Evolutionary conservation across 1,140 invertebrate species (phyloP), one percentile per base, ranked within the genome.

Genomic region (Zaprionus davidi): DNA sequence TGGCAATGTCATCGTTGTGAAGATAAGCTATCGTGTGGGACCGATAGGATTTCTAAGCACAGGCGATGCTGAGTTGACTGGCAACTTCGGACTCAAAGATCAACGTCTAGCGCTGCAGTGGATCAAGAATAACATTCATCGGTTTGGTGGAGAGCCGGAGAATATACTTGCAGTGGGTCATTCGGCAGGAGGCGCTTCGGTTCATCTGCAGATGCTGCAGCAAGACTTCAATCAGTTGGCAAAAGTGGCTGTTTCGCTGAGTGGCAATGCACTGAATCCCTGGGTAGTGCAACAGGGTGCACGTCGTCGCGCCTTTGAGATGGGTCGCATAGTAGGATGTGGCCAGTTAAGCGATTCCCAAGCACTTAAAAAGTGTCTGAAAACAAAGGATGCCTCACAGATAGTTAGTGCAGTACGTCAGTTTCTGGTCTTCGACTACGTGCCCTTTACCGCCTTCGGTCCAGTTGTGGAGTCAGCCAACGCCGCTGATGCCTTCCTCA

Each of bases 41-140:
- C 93, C 94, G 7, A 76, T 95, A 20, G 95, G 95, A 26, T 95
- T 95, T 84, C 81, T 95, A 0, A 94, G 94, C 59, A 94, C 94
- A 0, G 94, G 93, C 7, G 94, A 95, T 71, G 85, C 93, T 1
- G 86, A 91, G 3, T 87, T 93, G 2, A 93, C 94, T 2, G 95
- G 95, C 2, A 96, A 96, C 90, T 93, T 93, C 36, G 95, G 95
- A 0, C 75, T 96, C 5, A 95, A 95, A 88, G 96, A 96, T 92
- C 95, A 96, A 84, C 91, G 93, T 0, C 82, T 94, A 56, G 95
- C 95, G 2, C 76, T 96, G 2, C 92, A 94, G 71, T 96, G 95
- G 95, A 91, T 96, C 2, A 93, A 88, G 91, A 93, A 93, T 26
- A 95, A 95, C 80, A 94, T 95, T 66, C 90, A 92, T 63, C 85